Conservation (phyloP, 1,140 invertebrate genomes). For the Arctopsyche grandis region DNA sequence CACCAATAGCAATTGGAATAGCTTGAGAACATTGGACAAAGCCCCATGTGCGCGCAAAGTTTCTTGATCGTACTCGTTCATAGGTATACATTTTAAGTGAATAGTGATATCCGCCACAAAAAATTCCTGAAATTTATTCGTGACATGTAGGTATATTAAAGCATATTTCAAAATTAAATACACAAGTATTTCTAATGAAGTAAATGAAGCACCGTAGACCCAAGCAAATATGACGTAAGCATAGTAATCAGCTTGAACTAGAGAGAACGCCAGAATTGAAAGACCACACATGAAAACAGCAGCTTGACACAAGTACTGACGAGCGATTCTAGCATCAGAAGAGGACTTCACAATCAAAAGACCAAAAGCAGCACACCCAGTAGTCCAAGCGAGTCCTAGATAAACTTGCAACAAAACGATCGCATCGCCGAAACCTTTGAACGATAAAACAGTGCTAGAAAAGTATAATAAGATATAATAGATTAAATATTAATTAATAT, state of each 20-base stretch:
- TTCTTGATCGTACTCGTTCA: constrained; percentile 83
- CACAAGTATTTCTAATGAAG: background rate
- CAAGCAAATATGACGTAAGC: constrained; percentile 86
- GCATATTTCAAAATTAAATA: constrained; percentile 8
- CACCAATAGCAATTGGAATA: constrained; percentile 85
- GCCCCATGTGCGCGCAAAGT: constrained; percentile 89
- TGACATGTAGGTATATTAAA: background rate
- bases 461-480: background rate
- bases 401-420: constrained; percentile 81
- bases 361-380: constrained; percentile 84
- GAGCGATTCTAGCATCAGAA: constrained; percentile 83
- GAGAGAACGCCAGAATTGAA: constrained; percentile 83
- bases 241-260: constrained; percentile 79
- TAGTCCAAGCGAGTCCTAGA: constrained; percentile 83
- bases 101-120: constrained; percentile 86
- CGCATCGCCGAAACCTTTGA: constrained; percentile 71
- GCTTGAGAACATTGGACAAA: constrained; percentile 90
- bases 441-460: background rate
- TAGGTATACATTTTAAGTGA: constrained; percentile 90
- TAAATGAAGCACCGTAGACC: constrained; percentile 75
- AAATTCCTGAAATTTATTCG: constrained; percentile 72
- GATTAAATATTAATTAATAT: background rate
- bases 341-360: constrained; percentile 84
- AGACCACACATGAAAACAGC: constrained; percentile 82
- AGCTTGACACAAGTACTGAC: constrained; percentile 85